phyloP scores from a whole-genome alignment of 2,888 invertebrate species.

The Linyphia triangularis region DNA sequence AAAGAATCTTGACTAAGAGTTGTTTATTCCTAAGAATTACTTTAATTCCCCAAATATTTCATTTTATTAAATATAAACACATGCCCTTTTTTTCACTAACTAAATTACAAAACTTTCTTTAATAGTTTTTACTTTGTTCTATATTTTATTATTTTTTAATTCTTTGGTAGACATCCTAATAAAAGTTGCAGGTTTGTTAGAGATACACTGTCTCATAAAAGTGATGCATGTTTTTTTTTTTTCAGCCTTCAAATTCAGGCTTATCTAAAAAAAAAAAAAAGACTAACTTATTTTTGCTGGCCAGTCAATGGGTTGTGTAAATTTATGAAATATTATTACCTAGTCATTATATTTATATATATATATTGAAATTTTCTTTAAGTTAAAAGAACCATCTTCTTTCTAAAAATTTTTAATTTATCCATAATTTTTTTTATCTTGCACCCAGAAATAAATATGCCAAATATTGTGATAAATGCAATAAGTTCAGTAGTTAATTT shows the following conservation, averaged over 20 bases:
- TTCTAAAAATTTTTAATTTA: background rate
- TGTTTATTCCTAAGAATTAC: too few relatives aligned
- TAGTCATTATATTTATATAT: constrained; percentile 44
- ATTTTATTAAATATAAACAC: too few relatives aligned
- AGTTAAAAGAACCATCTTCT: too few relatives aligned
- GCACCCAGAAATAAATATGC: background rate
- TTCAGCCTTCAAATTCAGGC: background rate
- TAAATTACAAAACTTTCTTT: too few relatives aligned
- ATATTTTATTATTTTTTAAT: too few relatives aligned
- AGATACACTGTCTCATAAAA: too few relatives aligned
- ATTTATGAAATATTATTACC: constrained; percentile 28
- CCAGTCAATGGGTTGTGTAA: constrained; percentile 5
- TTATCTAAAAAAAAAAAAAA: background rate
- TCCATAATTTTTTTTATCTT: background rate
- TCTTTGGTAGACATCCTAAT: too few relatives aligned
- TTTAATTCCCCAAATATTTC: too few relatives aligned
- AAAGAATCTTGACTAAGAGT: too few relatives aligned
- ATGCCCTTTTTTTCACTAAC: too few relatives aligned
- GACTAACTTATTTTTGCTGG: background rate
- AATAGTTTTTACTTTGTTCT: too few relatives aligned
- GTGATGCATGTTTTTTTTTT: background rate
- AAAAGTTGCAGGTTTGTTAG: too few relatives aligned
- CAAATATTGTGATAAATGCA: constrained; percentile 28
- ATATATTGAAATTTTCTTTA: background rate
- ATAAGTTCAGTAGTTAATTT: background rate